Base-by-base conservation (phyloP, 2,113 vertebrate genomes). In the Pandion haliaetus region DNA sequence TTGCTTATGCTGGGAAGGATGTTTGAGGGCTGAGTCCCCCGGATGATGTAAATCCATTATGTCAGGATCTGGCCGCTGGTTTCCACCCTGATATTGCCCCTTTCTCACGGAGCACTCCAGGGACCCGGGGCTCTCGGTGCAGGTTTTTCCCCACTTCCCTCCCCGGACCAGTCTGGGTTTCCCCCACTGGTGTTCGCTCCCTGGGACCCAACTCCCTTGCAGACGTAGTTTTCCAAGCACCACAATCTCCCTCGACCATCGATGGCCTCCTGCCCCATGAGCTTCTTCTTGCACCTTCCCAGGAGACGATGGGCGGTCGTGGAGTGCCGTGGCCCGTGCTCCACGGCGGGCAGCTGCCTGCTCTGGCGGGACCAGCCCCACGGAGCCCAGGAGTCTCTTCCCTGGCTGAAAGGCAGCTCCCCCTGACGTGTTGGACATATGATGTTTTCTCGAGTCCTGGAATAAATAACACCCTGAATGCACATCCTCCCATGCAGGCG, bases 301-400 rank as follows among this genome's bases (percentile, higher is more conserved):
- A 2, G 15, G 24, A 19, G 4, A 17, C 0, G 8, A 23, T 6
- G 62, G 80, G 34, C 0, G 6, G 17, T 25, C 1, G 2, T 17
- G 32, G 62, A 42, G 72, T 45, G 36, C 42, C 8, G 8, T 12
- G 25, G 12, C 16, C 17, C 1, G 1, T 44, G 42, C 16, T 49
- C 70, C 49, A 29, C 0, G 6, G 42, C 5, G 0, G 42, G 62
- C 32, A 44, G 32, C 36, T 12, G 17, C 71, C 65, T 40, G 24
- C 36, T 57, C 25, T 4, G 3, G 16, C 59, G 25, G 31, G 10
- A 6, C 65, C 59, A 61, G 31, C 63, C 77, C 82, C 77, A 34
- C 0, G 6, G 50, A 77, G 42, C 52, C 59, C 17, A 0, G 58
- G 78, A 69, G 59, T 28, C 50, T 71, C 55, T 42, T 81, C 32